Percentiles rank a stretch among this genome's conserved stretches.
Evolutionary conservation across 64 coral and sea anemone species (phyloP).

Genomic region (Stylophora pistillata): DNA sequence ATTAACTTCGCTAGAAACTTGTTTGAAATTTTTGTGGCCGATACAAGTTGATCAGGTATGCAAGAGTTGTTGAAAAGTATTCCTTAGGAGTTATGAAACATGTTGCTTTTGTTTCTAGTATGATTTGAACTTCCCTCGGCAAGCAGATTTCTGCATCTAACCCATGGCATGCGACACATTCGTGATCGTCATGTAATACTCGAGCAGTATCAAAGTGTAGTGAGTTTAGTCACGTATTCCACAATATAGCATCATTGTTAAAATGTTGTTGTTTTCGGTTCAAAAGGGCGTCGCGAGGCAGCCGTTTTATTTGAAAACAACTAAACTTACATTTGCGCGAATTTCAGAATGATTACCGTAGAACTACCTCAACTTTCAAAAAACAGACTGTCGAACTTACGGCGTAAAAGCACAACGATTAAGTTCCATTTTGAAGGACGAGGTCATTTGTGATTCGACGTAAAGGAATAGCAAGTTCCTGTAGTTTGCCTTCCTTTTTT

Average conservation of each 20-base stretch:
- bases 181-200: neutral
- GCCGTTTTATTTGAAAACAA: constrained; percentile 1
- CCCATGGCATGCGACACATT: too few relatives aligned
- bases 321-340: neutral
- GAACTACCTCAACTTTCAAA: neutral
- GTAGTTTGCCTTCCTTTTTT: too few relatives aligned
- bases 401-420: neutral
- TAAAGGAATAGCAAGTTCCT: too few relatives aligned
- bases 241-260: neutral
- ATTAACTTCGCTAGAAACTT: neutral
- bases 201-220: neutral
- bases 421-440: constrained; percentile 12
- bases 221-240: neutral
- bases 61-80: neutral
- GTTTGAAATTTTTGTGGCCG: constrained; percentile 10
- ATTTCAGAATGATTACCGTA: neutral
- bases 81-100: neutral
- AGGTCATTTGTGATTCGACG: neutral
- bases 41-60: constrained; percentile 16
- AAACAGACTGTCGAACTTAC: neutral
- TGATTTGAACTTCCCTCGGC: neutral
- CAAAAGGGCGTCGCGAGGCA: neutral
- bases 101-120: neutral
- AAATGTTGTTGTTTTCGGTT: neutral
- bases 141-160: neutral